Evolutionary conservation across 2,797 vertebrate genomes (phyloP).

Genomic region (Sphaeramia orbicularis): DNA sequence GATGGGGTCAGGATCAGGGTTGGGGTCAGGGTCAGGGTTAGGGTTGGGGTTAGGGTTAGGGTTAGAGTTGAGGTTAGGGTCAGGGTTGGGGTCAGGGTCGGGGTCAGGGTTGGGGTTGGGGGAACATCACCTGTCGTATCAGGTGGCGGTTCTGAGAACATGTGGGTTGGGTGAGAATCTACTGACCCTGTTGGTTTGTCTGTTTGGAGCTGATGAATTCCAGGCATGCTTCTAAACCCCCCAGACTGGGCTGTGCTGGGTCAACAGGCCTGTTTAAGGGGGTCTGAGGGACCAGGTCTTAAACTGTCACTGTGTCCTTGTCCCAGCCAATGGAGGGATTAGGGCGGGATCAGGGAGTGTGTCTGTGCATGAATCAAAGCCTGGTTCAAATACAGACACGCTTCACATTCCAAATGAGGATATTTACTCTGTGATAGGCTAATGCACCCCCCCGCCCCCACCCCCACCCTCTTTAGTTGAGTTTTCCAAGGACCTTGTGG

Average conservation of each 20-base stretch:
- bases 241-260: slow-evolving; percentile 74
- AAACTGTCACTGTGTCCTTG: slow-evolving; percentile 89
- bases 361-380: slow-evolving; percentile 88
- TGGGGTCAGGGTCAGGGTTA: no score
- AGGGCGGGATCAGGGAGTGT: slow-evolving; percentile 86
- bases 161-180: slow-evolving; percentile 45
- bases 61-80: no score
- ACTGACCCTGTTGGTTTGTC: slow-evolving; percentile 56
- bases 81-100: no score
- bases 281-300: slow-evolving; percentile 83
- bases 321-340: slow-evolving; percentile 85
- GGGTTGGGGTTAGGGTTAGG: no score
- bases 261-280: slow-evolving; percentile 81
- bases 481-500: slow-evolving; percentile 66
- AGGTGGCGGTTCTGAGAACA: no score
- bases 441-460: slow-evolving; percentile 53
- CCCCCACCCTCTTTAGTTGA: no score
- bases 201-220: slow-evolving; percentile 78
- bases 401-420: slow-evolving; percentile 85
- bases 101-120: no score
- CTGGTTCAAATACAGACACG: slow-evolving; percentile 83
- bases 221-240: slow-evolving; percentile 72
- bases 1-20: no score
- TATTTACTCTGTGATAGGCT: slow-evolving; percentile 72
- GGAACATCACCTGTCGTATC: no score